These are phyloP conservation scores for Apotomis capreana DNA, from an alignment of 2,888 invertebrate genomes.

Conservation along the genomic window DNA sequence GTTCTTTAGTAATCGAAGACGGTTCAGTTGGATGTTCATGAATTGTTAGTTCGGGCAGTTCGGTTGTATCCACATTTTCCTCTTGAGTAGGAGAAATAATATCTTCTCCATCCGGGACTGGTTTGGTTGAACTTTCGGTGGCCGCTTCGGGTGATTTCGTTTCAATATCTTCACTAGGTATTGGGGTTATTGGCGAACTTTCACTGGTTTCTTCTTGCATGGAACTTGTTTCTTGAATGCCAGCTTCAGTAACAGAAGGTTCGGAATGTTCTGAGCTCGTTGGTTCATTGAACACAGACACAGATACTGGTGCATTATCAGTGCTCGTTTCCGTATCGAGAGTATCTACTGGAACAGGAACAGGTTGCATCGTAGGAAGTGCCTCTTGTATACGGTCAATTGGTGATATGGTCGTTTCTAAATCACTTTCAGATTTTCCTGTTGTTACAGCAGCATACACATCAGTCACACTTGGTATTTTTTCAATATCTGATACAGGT, in stretches of 20 bases:
- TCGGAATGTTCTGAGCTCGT: slow-evolving; percentile 14
- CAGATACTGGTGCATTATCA: slow-evolving; percentile 8
- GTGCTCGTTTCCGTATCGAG: slow-evolving; percentile 21
- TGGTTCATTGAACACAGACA: slow-evolving; percentile 2
- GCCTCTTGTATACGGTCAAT: not conserved
- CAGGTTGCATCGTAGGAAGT: slow-evolving; percentile 8
- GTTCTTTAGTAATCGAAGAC: slow-evolving; percentile 3
- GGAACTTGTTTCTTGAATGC: slow-evolving; percentile 1
- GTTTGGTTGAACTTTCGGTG: slow-evolving; percentile 36
- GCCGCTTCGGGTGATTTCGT: slow-evolving; percentile 32
- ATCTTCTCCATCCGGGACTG: slow-evolving; percentile 22
- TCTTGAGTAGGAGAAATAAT: slow-evolving; percentile 34
- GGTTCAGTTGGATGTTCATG: slow-evolving; percentile 31
- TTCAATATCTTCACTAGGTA: slow-evolving; percentile 5
- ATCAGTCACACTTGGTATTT: slow-evolving; percentile 2
- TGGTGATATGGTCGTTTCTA: slow-evolving; percentile 9
- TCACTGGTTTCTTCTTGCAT: slow-evolving; percentile 17
- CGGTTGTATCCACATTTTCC: slow-evolving; percentile 11
- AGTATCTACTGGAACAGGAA: slow-evolving; percentile 1
- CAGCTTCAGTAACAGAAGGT: slow-evolving; percentile 20
- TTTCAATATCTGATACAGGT: slow-evolving; percentile 13
- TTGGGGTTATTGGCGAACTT: not conserved
- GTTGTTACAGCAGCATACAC: not conserved
- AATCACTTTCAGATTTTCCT: not conserved
- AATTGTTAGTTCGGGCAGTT: slow-evolving; percentile 33